Percentiles rank a stretch among this genome's conserved stretches.
phyloP scores from a whole-genome alignment of 2,113 vertebrate species.

The Callocephalon fimbriatum region DNA sequence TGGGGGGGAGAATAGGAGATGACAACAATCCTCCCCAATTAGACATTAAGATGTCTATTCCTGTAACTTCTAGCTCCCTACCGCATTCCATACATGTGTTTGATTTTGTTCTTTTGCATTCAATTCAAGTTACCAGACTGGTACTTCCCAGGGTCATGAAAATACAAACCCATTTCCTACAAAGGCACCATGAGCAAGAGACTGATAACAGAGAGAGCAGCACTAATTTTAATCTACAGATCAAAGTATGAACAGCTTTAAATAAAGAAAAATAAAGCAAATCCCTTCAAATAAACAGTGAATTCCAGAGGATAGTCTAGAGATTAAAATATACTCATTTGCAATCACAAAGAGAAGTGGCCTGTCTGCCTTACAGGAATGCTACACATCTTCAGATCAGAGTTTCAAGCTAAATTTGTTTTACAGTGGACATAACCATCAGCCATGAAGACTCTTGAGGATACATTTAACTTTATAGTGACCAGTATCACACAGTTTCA shows the following conservation, averaged over 20 bases:
- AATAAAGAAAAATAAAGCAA: neutral
- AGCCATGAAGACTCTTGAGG: neutral
- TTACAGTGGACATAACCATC: neutral
- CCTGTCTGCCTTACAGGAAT: neutral
- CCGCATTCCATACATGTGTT: neutral
- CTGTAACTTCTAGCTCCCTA: neutral
- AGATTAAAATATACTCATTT: neutral
- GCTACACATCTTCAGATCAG: neutral
- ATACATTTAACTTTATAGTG: neutral
- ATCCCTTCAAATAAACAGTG: neutral
- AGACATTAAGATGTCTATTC: neutral
- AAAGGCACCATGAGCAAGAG: neutral
- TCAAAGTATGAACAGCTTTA: neutral
- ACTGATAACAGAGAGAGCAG: neutral
- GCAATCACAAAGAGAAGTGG: neutral
- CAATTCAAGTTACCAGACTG: neutral
- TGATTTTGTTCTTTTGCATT: neutral
- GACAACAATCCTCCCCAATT: neutral
- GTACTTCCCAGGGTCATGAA: neutral
- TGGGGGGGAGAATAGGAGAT: fast-evolving
- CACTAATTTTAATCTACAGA: neutral
- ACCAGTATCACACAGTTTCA: neutral
- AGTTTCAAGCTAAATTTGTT: neutral
- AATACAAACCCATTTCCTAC: neutral
- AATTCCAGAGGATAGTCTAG: neutral